Evolutionary conservation across 2,888 invertebrate genomes (phyloP).

Genomic region (Philonicus albiceps): DNA sequence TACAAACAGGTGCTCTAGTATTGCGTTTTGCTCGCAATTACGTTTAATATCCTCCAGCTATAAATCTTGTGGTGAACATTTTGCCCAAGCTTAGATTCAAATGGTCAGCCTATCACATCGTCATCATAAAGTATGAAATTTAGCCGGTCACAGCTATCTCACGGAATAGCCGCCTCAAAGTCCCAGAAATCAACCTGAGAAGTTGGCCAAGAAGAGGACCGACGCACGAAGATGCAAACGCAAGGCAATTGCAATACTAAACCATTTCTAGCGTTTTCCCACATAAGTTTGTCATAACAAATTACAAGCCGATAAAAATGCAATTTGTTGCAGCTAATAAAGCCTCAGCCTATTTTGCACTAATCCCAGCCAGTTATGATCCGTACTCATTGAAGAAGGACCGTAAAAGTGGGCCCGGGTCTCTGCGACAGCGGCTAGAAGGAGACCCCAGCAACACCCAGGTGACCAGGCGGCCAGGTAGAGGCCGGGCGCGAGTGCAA

Average conservation of each 20-base stretch:
- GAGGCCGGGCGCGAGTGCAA: constrained; percentile 15
- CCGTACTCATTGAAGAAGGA: constrained; percentile 3
- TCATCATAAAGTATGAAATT: constrained; percentile 19
- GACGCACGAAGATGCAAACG: constrained; percentile 2
- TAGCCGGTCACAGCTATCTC: constrained; percentile 13
- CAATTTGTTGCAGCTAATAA: constrained; percentile 49
- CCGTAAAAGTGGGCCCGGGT: constrained; percentile 11
- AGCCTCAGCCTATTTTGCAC: constrained; percentile 46
- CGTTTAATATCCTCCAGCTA: not conserved
- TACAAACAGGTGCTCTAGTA: not conserved
- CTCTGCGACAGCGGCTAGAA: constrained; percentile 19
- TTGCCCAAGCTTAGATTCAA: not conserved
- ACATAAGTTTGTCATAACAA: constrained; percentile 49
- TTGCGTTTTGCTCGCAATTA: not conserved
- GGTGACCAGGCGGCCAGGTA: not conserved
- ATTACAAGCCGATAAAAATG: constrained; percentile 49
- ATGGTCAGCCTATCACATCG: not conserved
- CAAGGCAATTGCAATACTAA: constrained; percentile 16
- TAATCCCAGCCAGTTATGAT: constrained; percentile 41
- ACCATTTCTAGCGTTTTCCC: constrained; percentile 46
- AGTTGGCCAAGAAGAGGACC: not conserved
- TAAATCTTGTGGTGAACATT: not conserved
- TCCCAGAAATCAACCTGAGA: constrained; percentile 24
- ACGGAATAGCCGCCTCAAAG: not conserved
- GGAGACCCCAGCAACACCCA: constrained; percentile 29